Evolutionary conservation across 2,797 vertebrate genomes (phyloP).

Genomic region (Anabacerthia variegaticeps): DNA sequence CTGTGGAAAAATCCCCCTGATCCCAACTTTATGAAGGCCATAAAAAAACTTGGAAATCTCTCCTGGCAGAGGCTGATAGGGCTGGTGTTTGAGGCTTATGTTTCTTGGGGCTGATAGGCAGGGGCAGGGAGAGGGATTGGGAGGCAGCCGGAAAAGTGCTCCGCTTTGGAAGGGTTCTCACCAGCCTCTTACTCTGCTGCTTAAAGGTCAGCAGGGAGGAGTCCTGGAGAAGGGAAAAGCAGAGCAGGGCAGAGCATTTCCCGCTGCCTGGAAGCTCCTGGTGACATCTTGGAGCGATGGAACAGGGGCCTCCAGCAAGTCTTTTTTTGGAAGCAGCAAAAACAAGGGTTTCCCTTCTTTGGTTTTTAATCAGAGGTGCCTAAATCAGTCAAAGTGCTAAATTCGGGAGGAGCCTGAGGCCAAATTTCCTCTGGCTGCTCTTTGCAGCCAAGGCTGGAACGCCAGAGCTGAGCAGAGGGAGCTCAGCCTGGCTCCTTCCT

Average conservation of each 20-base stretch:
- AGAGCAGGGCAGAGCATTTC: not conserved
- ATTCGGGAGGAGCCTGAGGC: not conserved
- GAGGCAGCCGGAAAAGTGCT: not conserved
- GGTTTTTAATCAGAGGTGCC: not conserved
- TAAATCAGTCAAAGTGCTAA: not conserved
- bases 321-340: not conserved
- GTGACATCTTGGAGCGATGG: not conserved
- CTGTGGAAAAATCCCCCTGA: slow-evolving; percentile 63
- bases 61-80: slow-evolving; percentile 30
- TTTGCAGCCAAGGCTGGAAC: not conserved
- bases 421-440: not conserved
- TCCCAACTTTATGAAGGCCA: slow-evolving; percentile 60
- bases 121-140: not conserved
- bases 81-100: not conserved
- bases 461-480: not conserved
- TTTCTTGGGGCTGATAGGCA: not conserved
- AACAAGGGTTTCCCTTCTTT: not conserved
- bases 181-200: not conserved
- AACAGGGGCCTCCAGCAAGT: not conserved
- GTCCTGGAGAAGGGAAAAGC: not conserved
- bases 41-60: slow-evolving; percentile 61
- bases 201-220: slow-evolving; percentile 34
- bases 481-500: not conserved
- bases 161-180: not conserved
- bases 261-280: not conserved